These are phyloP conservation scores for Gryllus longicercus DNA, from an alignment of 2,888 invertebrate species.

Conservation along the genomic window DNA sequence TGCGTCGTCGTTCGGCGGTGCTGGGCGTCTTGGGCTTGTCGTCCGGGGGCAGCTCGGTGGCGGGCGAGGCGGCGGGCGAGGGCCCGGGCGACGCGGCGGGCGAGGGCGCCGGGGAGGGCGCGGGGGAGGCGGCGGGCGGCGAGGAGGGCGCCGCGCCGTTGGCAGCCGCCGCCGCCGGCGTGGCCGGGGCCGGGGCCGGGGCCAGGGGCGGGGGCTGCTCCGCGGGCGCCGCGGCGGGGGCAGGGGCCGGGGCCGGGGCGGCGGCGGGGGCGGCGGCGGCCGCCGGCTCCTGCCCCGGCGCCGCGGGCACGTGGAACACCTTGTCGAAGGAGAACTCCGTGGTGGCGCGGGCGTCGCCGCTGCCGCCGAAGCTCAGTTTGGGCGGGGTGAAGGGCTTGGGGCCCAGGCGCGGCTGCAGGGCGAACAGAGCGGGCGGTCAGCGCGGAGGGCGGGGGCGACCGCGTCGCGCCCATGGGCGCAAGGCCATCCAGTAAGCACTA, in stretches of 20 bases:
- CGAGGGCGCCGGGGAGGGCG: slow-evolving; percentile 12
- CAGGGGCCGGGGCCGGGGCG: slow-evolving; percentile 50
- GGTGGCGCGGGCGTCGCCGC: slow-evolving; percentile 32
- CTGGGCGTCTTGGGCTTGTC: slow-evolving; percentile 66
- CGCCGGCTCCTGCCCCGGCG: slow-evolving; percentile 52
- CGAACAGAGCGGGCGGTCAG: slow-evolving; percentile 30
- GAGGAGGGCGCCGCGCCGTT: slow-evolving; percentile 2
- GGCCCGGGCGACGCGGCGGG: neutral
- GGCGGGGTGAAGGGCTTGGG: slow-evolving; percentile 82
- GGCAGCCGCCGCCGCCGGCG: neutral
- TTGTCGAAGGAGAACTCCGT: slow-evolving; percentile 68
- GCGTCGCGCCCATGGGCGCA: too few relatives aligned
- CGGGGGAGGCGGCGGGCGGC: slow-evolving; percentile 25
- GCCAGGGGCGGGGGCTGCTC: neutral
- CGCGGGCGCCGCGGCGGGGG: neutral
- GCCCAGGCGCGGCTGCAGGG: slow-evolving; percentile 71
- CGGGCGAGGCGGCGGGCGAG: neutral
- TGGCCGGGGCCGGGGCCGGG: neutral
- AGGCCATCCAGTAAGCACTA: neutral
- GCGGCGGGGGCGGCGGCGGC: slow-evolving; percentile 52
- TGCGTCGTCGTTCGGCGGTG: slow-evolving; percentile 74
- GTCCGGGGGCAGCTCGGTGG: slow-evolving; percentile 19
- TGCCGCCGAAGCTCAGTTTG: slow-evolving; percentile 38
- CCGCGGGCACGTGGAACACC: slow-evolving; percentile 75
- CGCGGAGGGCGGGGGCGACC: too few relatives aligned